A percentile compares a stretch with the other conserved stretches of the same genome.
Evolutionary conservation across 2,113 vertebrate genomes (phyloP).

Genomic region (Origma solitaria): DNA sequence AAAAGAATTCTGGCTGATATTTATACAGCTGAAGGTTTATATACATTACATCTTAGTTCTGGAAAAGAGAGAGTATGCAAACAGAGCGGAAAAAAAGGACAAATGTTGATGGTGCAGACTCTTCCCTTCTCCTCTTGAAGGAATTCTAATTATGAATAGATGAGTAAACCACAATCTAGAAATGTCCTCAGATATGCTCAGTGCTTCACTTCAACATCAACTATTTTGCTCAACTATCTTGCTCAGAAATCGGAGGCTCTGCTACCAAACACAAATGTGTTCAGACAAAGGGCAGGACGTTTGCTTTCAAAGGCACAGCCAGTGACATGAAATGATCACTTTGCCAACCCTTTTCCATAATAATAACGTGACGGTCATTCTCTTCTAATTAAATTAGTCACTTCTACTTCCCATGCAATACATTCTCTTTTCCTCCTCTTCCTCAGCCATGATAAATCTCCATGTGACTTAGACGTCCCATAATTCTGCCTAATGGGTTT

Average conservation of each 20-base stretch:
- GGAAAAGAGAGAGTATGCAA: background rate
- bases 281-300: background rate
- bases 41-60: background rate
- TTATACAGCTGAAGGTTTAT: conserved; percentile 30
- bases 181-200: background rate
- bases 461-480: conserved; percentile 44
- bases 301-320: background rate
- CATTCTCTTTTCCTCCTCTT: background rate
- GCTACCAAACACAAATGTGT: background rate
- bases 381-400: conserved; percentile 62
- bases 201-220: background rate
- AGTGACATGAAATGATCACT: background rate
- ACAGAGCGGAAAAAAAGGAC: background rate
- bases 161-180: background rate
- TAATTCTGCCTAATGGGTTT: conserved; percentile 73
- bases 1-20: conserved; percentile 8
- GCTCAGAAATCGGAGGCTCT: background rate
- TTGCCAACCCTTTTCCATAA: background rate
- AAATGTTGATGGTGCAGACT: background rate
- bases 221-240: background rate
- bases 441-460: conserved; percentile 56
- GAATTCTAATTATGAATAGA: conserved; percentile 16
- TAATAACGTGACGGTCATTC: background rate
- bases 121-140: background rate
- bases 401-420: conserved; percentile 38